These are phyloP conservation scores for Brachynemurus nebulosus DNA, from an alignment of 2,888 invertebrate genomes.

Conservation along the genomic window DNA sequence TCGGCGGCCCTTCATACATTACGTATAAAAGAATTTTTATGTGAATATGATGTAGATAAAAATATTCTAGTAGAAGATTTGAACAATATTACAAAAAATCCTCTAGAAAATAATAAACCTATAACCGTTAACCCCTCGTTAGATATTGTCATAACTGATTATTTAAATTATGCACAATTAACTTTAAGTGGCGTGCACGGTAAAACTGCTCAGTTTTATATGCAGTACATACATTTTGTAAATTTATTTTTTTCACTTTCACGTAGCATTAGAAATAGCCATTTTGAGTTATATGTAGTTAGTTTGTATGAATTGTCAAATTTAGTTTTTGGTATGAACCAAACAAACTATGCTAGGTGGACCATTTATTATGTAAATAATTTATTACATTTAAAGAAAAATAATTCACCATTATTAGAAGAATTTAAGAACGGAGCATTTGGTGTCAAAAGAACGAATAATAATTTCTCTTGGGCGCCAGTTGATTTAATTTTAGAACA, in stretches of 20 bases:
- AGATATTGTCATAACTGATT: too few species aligned
- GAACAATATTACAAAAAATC: too few species aligned
- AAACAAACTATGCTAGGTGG: conserved; percentile 15
- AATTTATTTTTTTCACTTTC: not conserved
- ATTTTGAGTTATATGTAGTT: not conserved
- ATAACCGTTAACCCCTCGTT: too few species aligned
- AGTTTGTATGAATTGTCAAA: conserved; percentile 12
- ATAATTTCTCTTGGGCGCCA: conserved; percentile 6
- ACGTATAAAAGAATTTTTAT: too few species aligned
- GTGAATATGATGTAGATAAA: too few species aligned
- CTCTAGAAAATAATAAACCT: too few species aligned
- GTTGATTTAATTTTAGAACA: conserved; percentile 11
- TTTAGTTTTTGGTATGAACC: conserved; percentile 19
- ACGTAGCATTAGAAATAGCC: not conserved
- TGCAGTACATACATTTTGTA: not conserved
- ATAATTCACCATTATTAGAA: conserved; percentile 17
- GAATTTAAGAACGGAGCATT: conserved; percentile 6
- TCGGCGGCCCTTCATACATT: too few species aligned
- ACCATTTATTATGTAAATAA: conserved; percentile 17
- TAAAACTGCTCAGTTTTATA: conserved; percentile 5
- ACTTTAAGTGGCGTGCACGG: conserved; percentile 13
- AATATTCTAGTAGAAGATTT: too few species aligned
- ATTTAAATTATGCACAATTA: too few species aligned
- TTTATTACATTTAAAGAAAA: conserved; percentile 17
- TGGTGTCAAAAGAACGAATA: conserved; percentile 1